Evolutionary conservation across 2,888 invertebrate species (phyloP).

Genomic region (Trimorus sp.): DNA sequence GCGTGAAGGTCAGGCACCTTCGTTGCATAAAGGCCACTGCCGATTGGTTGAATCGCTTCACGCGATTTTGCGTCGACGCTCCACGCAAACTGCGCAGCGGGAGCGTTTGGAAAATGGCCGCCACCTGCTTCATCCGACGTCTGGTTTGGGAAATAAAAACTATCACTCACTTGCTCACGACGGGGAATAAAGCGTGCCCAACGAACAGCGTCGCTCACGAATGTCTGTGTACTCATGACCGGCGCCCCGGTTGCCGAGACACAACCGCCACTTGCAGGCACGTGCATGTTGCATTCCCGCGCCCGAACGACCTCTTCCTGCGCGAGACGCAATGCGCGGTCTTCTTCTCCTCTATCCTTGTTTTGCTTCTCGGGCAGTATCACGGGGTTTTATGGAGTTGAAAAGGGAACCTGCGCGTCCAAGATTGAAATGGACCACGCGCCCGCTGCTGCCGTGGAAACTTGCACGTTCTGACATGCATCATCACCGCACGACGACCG

Average conservation of each 20-base stretch:
- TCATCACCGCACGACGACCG: background rate
- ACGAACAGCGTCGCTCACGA: background rate
- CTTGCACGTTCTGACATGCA: background rate
- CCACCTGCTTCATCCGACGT: constrained; percentile 5
- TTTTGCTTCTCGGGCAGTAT: background rate
- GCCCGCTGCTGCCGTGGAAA: no score
- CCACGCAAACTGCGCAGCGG: constrained; percentile 33
- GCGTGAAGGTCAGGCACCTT: background rate
- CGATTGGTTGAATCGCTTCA: background rate
- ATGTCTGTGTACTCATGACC: background rate
- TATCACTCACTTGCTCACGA: background rate
- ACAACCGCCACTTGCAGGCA: background rate
- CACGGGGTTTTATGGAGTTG: background rate
- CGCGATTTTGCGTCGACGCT: background rate
- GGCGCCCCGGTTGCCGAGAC: background rate
- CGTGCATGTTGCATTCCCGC: background rate
- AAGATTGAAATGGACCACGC: no score
- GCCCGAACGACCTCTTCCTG: background rate
- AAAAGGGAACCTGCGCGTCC: no score
- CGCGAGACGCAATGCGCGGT: background rate
- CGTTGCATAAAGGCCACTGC: background rate
- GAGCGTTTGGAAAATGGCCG: constrained; percentile 24
- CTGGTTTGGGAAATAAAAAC: background rate
- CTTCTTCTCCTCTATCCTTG: background rate
- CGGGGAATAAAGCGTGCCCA: background rate